phyloP scores from a whole-genome alignment of 2,888 invertebrate species.

The Drosophila trichaetosa region DNA sequence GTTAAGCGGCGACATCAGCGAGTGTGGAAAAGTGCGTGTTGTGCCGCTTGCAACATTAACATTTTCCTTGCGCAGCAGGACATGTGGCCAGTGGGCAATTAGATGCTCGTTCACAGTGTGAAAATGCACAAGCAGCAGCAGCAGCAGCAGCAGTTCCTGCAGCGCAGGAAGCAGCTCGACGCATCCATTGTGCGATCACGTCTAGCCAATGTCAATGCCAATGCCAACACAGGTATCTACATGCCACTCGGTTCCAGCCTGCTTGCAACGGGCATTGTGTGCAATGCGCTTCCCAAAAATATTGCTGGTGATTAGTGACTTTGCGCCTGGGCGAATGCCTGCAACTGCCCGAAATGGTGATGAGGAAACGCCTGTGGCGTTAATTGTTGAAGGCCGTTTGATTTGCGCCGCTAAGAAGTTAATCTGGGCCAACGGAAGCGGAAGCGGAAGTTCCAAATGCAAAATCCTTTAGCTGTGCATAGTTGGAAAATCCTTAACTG shows the following conservation, averaged over 20 bases:
- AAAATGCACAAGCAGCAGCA: constrained; percentile 34
- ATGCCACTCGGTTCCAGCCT: neutral
- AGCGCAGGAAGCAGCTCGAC: constrained; percentile 59
- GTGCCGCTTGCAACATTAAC: constrained; percentile 52
- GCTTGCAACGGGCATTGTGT: constrained; percentile 14
- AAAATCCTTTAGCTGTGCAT: constrained; percentile 23
- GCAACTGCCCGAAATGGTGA: neutral
- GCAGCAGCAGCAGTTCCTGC: constrained; percentile 7
- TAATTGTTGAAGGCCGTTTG: constrained; percentile 70
- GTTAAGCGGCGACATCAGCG: constrained; percentile 14
- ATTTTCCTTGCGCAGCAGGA: constrained; percentile 66
- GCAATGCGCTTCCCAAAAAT: constrained; percentile 19
- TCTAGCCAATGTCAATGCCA: constrained; percentile 6
- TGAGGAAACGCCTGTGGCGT: constrained; percentile 71
- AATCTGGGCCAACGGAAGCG: constrained; percentile 73
- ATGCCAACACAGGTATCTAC: constrained; percentile 16
- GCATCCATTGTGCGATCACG: constrained; percentile 64
- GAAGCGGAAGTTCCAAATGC: constrained; percentile 44
- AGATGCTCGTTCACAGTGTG: constrained; percentile 70
- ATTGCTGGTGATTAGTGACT: constrained; percentile 70
- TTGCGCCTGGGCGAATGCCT: constrained; percentile 40
- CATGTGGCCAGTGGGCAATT: constrained; percentile 74
- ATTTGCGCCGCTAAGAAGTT: constrained; percentile 70
- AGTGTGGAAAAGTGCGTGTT: constrained; percentile 61
- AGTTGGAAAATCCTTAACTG: neutral